Percentiles rank a stretch among this genome's conserved stretches.
Evolutionary conservation across 1,140 invertebrate species (phyloP).

Genomic region (Bemisia tabaci): DNA sequence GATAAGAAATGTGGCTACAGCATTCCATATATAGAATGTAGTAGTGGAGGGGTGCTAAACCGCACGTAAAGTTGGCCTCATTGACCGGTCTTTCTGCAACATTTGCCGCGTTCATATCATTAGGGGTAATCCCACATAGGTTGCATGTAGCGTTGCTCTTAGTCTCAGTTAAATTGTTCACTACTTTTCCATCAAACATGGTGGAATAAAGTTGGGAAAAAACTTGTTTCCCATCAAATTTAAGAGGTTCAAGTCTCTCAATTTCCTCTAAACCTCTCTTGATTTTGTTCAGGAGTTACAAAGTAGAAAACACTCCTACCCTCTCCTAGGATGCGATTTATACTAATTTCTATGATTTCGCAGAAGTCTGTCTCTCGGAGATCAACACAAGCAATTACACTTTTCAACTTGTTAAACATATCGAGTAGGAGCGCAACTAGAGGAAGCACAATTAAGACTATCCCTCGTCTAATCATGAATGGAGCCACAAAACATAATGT

Average conservation of each 20-base stretch:
- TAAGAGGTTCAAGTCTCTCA: conserved; percentile 15
- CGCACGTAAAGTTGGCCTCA: conserved; percentile 23
- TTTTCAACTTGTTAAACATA: too few species aligned
- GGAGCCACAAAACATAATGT: too few species aligned
- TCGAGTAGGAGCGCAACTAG: too few species aligned
- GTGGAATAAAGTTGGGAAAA: conserved; percentile 25
- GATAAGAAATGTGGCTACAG: conserved; percentile 25
- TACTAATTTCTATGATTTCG: too few species aligned
- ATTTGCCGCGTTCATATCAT: conserved; percentile 29
- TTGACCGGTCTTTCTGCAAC: conserved; percentile 18
- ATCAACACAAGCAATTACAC: too few species aligned
- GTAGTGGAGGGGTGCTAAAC: conserved; percentile 28
- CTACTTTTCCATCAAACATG: conserved; percentile 34
- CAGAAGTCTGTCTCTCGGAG: too few species aligned
- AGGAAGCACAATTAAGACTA: too few species aligned
- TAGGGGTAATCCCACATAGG: conserved; percentile 28
- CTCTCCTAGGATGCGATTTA: too few species aligned
- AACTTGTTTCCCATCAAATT: conserved; percentile 9
- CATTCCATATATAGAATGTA: conserved; percentile 28
- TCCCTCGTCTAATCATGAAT: too few species aligned
- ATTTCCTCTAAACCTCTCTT: too few species aligned
- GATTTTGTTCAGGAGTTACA: too few species aligned
- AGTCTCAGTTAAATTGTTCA: conserved; percentile 29
- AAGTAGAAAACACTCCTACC: too few species aligned
- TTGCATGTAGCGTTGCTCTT: conserved; percentile 28